phyloP scores from a whole-genome alignment of 2,888 invertebrate genomes.

The Catonia carolina region DNA sequence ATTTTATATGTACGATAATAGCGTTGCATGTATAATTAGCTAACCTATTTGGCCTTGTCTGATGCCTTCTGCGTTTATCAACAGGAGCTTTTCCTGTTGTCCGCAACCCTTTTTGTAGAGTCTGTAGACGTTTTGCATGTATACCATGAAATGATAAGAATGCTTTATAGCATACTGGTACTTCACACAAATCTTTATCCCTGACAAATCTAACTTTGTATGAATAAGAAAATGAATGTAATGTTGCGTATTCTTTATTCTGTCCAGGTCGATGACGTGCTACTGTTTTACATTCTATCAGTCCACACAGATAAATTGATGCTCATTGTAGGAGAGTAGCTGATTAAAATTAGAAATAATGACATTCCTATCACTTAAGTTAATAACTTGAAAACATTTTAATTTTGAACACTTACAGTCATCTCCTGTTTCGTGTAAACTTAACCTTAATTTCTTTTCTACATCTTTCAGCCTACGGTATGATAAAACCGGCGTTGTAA shows the following conservation, averaged over 20 bases:
- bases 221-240: not conserved
- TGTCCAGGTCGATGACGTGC: not conserved
- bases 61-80: not conserved
- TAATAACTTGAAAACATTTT: constrained; percentile 6
- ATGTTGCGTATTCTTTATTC: not conserved
- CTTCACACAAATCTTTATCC: not conserved
- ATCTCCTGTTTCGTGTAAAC: constrained; percentile 3
- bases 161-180: constrained; percentile 1
- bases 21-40: not conserved
- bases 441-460: constrained; percentile 7
- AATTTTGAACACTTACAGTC: constrained; percentile 4
- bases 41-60: not conserved
- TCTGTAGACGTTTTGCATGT: not conserved
- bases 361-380: not conserved
- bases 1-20: not conserved
- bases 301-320: constrained; percentile 15
- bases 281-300: constrained; percentile 1
- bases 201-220: constrained; percentile 3
- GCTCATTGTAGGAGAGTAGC: not conserved
- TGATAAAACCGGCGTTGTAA: too few relatives aligned
- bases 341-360: not conserved
- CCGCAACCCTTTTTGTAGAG: not conserved
- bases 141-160: constrained; percentile 9
- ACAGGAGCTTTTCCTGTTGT: not conserved
- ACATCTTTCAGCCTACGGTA: constrained; percentile 11